Conservation (phyloP, 2,888 invertebrate genomes). For the Drosophila villosipedis region DNA sequence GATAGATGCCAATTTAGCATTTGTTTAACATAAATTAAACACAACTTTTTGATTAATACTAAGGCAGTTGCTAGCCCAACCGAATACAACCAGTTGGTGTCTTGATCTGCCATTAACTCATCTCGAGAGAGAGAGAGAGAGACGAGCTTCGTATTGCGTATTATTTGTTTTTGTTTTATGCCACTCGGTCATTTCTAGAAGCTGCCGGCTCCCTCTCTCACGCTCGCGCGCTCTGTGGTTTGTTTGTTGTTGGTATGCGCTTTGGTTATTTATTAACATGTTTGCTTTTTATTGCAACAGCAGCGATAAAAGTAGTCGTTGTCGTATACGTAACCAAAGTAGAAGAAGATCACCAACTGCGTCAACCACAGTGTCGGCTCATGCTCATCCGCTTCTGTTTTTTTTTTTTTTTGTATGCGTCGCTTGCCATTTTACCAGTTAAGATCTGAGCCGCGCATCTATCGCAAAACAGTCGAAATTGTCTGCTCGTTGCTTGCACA, state of each 20-base stretch:
- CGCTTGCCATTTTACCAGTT: slow-evolving; percentile 62
- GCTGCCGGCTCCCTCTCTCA: slow-evolving; percentile 19
- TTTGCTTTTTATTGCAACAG: slow-evolving; percentile 70
- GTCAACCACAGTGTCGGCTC: slow-evolving; percentile 40
- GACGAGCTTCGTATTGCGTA: slow-evolving; percentile 17
- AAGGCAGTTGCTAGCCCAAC: slow-evolving; percentile 60
- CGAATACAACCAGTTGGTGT: slow-evolving; percentile 47
- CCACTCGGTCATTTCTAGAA: slow-evolving; percentile 41
- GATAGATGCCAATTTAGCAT: slow-evolving; percentile 40
- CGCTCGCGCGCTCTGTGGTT: neutral
- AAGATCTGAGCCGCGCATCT: slow-evolving; percentile 69
- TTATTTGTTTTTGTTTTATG: slow-evolving; percentile 20
- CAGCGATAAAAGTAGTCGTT: slow-evolving; percentile 59
- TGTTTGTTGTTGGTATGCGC: slow-evolving; percentile 44
- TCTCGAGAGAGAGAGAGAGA: slow-evolving; percentile 7
- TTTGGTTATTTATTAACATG: slow-evolving; percentile 74
- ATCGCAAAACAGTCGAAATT: slow-evolving; percentile 79
- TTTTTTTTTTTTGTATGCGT: slow-evolving; percentile 17
- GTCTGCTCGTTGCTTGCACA: slow-evolving; percentile 78
- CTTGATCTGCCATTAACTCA: slow-evolving; percentile 48
- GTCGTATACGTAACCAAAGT: slow-evolving; percentile 52
- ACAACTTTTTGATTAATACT: slow-evolving; percentile 46
- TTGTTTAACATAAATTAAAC: slow-evolving; percentile 71
- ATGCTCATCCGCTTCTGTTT: slow-evolving; percentile 37
- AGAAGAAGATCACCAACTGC: slow-evolving; percentile 68